Percentiles rank a stretch among this genome's conserved stretches.
Evolutionary conservation across 2,888 invertebrate genomes (phyloP).

Genomic region (Odontocolon sp.): DNA sequence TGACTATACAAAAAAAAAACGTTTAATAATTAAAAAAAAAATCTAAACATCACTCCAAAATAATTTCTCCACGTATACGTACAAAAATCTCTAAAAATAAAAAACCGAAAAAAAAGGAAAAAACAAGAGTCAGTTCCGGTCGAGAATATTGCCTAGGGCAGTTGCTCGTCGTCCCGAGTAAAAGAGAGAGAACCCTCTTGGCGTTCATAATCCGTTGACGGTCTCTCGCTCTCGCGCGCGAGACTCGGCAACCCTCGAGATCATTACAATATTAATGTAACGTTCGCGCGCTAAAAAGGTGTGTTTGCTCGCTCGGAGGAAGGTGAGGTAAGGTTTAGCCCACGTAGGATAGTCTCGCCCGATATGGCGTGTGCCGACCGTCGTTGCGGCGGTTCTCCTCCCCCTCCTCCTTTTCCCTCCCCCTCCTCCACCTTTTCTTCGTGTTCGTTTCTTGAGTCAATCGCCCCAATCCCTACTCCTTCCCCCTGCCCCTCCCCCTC

Average conservation of each 20-base stretch:
- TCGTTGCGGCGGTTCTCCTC: constrained; percentile 68
- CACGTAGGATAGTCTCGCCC: constrained; percentile 79
- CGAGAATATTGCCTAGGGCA: constrained; percentile 58
- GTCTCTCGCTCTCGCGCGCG: constrained; percentile 51
- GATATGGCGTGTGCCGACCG: constrained; percentile 78
- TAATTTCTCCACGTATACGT: too few species aligned
- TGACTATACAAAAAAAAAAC: neutral
- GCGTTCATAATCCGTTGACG: constrained; percentile 61
- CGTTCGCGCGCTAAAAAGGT: constrained; percentile 77
- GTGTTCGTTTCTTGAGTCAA: constrained; percentile 57
- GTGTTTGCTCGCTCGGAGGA: constrained; percentile 76
- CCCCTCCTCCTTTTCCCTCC: constrained; percentile 29
- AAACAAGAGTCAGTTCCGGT: too few species aligned
- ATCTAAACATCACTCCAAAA: too few species aligned
- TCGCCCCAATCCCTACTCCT: constrained; percentile 57
- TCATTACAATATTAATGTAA: constrained; percentile 80
- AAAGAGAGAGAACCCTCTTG: constrained; percentile 36
- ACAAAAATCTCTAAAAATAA: too few species aligned
- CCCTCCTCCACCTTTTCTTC: constrained; percentile 12
- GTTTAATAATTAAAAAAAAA: neutral
- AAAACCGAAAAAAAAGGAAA: too few species aligned
- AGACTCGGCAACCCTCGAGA: constrained; percentile 60
- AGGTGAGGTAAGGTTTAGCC: constrained; percentile 72
- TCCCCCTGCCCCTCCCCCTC: constrained; percentile 50
- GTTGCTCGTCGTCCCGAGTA: constrained; percentile 44